Base-by-base conservation (phyloP, 1,140 invertebrate species). In the Rhynchophorus ferrugineus region DNA sequence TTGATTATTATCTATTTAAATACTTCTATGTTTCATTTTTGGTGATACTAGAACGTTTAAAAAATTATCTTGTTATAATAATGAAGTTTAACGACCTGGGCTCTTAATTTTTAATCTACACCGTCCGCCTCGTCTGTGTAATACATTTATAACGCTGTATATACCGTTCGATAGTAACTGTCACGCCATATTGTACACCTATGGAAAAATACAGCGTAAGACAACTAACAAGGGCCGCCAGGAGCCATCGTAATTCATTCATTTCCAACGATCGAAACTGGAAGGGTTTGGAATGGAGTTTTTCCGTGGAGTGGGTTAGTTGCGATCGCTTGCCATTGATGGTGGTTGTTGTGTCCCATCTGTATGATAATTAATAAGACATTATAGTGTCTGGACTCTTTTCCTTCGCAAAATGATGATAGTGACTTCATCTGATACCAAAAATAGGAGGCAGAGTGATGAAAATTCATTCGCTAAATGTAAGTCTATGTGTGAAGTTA, bases 181-280 rank as follows among this genome's bases (percentile, higher is more conserved):
- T 7, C 36, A 9, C 9, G 35, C 14, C 3, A n/a, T 6, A 5
- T 3, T 13, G 45, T 36, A 44, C 14, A 44, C 50, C 50, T 42
- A 21, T 29, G 51, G 51, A 39, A 54, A 46, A 47, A 47, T 47
- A 46, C 47, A n/a, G 44, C 33, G 13, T 47, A 47, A 54, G 51
- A 54, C 51, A 54, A 35, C 49, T 44, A 43, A 37, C 49, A 44
- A 44, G 17, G 34, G 50, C 34, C 9, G 29, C 19, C 33, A 38
- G 39, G 44, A 42, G 45, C 45, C 51, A 54, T 54, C 51, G 44
- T 46, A 42, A 54, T 54, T 54, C 51, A 54, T 54, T 54, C 37
- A 54, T 47, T 41, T 42, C 22, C 11, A 41, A 39, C 51, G 51
- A 54, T 54, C 51, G 14, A 35, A 24, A 13, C 34, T 38, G n/a